These are phyloP conservation scores for Opisthograptis luteolata DNA, from an alignment of 2,888 invertebrate genomes.

Conservation along the genomic window DNA sequence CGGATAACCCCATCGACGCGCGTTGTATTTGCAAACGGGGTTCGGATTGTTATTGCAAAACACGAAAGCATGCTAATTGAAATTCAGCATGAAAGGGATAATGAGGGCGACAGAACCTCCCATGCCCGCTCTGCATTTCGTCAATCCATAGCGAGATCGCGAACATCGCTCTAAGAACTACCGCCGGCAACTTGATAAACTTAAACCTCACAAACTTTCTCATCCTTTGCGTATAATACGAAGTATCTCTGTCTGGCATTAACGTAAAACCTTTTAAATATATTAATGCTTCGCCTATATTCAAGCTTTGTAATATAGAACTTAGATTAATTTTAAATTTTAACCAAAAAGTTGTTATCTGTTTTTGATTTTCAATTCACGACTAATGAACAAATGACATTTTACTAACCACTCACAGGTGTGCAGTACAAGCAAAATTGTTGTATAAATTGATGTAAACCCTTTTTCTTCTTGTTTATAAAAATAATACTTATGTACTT, in stretches of 20 bases:
- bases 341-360: too few relatives aligned
- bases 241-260: background rate
- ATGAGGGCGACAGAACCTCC: conserved; percentile 63
- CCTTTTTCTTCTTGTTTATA: too few relatives aligned
- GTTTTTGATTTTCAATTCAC: too few relatives aligned
- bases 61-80: conserved; percentile 80
- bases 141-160: conserved; percentile 55
- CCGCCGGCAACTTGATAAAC: conserved; percentile 21
- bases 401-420: too few relatives aligned
- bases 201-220: background rate
- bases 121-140: conserved; percentile 53
- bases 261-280: too few relatives aligned
- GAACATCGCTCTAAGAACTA: conserved; percentile 58
- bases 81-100: conserved; percentile 84
- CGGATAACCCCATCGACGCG: conserved; percentile 16
- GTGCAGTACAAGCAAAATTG: too few relatives aligned
- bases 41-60: conserved; percentile 75
- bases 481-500: too few relatives aligned
- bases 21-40: conserved; percentile 57
- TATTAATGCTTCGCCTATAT: too few relatives aligned
- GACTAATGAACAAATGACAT: too few relatives aligned
- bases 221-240: background rate
- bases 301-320: too few relatives aligned
- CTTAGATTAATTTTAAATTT: too few relatives aligned
- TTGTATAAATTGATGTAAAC: too few relatives aligned